Conservation (phyloP, 2,888 invertebrate species). For the Tigriopus californicus region DNA sequence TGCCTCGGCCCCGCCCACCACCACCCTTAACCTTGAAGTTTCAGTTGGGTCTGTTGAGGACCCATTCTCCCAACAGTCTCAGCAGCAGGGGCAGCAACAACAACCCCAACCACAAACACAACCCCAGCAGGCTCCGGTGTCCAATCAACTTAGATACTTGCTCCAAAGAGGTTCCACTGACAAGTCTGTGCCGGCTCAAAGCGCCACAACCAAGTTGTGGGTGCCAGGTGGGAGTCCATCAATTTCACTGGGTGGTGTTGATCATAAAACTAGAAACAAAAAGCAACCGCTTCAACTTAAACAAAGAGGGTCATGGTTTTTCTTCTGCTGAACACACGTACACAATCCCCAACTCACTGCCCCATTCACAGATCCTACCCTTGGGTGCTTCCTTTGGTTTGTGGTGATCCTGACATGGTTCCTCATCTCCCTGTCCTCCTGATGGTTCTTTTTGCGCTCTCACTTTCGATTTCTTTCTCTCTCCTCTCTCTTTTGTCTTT, state of each 20-base stretch:
- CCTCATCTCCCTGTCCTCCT: background rate
- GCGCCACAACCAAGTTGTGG: slow-evolving; percentile 25
- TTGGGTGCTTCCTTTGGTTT: background rate
- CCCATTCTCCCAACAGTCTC: background rate
- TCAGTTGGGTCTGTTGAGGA: slow-evolving; percentile 6
- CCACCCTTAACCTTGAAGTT: background rate
- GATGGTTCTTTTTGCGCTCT: background rate
- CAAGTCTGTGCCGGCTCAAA: slow-evolving; percentile 6
- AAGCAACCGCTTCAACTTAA: too few relatives aligned
- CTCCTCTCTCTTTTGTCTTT: background rate
- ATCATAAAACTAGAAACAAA: too few relatives aligned
- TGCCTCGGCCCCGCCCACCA: too few relatives aligned
- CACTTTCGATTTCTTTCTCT: background rate
- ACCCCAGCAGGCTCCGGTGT: background rate
- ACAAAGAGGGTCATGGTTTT: background rate
- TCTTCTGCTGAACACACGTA: background rate
- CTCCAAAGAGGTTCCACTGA: background rate
- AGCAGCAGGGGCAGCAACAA: slow-evolving; percentile 15
- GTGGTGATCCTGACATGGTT: background rate
- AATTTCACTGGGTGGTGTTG: background rate
- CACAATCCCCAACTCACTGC: background rate
- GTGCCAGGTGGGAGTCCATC: slow-evolving; percentile 33
- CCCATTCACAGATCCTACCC: background rate
- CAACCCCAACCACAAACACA: background rate
- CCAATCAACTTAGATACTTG: slow-evolving; percentile 6